Evolutionary conservation across 2,797 vertebrate genomes (phyloP), one percentile per base, ranked within the genome.

Genomic region (Furcifer pardalis): DNA sequence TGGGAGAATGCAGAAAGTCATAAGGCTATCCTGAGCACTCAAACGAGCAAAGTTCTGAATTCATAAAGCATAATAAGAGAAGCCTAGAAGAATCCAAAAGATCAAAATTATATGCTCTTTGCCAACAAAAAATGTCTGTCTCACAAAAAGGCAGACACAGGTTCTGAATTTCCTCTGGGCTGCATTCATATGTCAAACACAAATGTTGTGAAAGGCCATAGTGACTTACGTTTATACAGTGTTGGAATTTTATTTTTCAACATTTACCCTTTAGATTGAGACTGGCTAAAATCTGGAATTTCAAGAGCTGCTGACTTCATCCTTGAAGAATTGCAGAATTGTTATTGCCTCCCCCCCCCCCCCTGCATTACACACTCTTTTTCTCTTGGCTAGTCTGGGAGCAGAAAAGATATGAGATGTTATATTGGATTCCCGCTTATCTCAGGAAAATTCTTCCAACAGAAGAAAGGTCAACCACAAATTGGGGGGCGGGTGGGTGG

Each of bases 261-360:
- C 79, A 62, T 44, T 81, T 62, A 78, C 77, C 72, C 82, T 82
- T 87, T 84, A 90, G 89, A 62, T 88, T 69, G 52, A 56, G 44
- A 77, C 87, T 81, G 82, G 35, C 27, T 52, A 37, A 23, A 46
- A 69, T 79, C 65, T 86, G 77, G 44, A 87, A 91, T 78, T 92
- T 89, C 86, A 81, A 80, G 17, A 89, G 32, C 56, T 77, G 87
- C 3, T 80, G 44, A 87, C 85, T 74, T 90, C 71, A 68, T 44
- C 56, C 13, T 25, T 30, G 32, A 83, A 76, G 60, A 40, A 60
- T 44, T 32, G 79, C 79, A n/a, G n/a, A n/a, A n/a, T n/a, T n/a
- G n/a, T n/a, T n/a, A n/a, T n/a, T n/a, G n/a, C n/a, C n/a, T n/a
- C n/a, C n/a, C n/a, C n/a, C n/a, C n/a, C n/a, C n/a, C n/a, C n/a